Evolutionary conservation across 2,113 vertebrate genomes (phyloP).

Genomic region (Protobothrops mucrosquamatus): DNA sequence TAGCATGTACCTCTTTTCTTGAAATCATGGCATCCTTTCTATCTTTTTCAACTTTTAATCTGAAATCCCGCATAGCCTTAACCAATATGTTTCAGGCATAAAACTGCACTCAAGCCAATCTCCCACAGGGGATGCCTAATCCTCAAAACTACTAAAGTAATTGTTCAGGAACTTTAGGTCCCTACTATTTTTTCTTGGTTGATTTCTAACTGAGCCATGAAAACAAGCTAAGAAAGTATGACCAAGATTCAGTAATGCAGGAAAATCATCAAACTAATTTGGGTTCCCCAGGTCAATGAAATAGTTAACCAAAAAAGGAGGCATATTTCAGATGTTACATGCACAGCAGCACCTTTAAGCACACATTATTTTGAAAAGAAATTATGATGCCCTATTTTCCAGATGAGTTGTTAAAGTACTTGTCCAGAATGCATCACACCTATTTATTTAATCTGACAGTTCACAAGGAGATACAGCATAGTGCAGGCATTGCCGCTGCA

Average conservation of each 20-base stretch:
- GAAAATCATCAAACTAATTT: conserved; percentile 36
- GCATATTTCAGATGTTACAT: conserved; percentile 9
- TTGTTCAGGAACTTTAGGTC: conserved; percentile 38
- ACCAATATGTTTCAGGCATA: conserved; percentile 11
- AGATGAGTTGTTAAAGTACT: not conserved
- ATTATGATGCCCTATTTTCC: not conserved
- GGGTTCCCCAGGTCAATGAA: conserved; percentile 42
- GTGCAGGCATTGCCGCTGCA: conserved; percentile 30
- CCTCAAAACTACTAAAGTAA: conserved; percentile 26
- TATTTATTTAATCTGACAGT: conserved; percentile 34
- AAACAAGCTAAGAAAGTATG: conserved; percentile 43
- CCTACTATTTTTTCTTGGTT: conserved; percentile 16
- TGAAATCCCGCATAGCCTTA: not conserved
- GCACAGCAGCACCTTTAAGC: conserved; percentile 27
- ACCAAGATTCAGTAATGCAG: conserved; percentile 47
- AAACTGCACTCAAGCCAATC: conserved; percentile 18
- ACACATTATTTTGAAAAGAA: not conserved
- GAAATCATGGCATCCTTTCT: not conserved
- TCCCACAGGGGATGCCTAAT: conserved; percentile 11
- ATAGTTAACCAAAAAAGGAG: conserved; percentile 42
- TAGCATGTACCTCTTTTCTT: not conserved
- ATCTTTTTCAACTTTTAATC: not conserved
- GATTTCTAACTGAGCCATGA: conserved; percentile 41
- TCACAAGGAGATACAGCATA: conserved; percentile 42
- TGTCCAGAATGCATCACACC: not conserved